Evolutionary conservation across 2,113 vertebrate genomes (phyloP), one percentile per base, ranked within the genome.

Genomic region (Sebastes schlegelii): DNA sequence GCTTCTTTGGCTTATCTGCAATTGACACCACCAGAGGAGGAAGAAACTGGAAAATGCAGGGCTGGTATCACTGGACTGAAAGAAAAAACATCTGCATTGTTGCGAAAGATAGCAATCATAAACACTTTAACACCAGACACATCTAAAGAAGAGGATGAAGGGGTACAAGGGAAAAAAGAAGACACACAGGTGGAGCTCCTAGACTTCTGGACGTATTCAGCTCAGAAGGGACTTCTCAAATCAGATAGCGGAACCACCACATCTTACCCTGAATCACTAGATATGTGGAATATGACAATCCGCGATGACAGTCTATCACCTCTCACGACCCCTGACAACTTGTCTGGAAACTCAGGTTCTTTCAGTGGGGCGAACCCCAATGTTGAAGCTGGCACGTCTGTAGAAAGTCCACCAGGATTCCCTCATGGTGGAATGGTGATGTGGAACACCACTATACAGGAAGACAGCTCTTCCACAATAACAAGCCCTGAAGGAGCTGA

Each of bases 371-470:
- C 62, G 34, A 83, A 84, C 49, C 26, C 46, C 14, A 89, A 21
- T 52, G 10, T 79, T 74, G 66, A 43, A n/a, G 64, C 69, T 10
- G 76, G 82, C 2, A 19, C 45, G 34, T 93, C 90, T 6, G 19
- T 93, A 9, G 93, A 92, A 84, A 93, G 92, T 86, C 92, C 92
- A 3, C 11, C 42, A 19, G 91, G 88, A 75, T 86, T 72, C 10
- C 51, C 78, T 49, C 82, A 90, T 23, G 83, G 85, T 60, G 91
- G 91, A 40, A 95, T 95, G 94, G 92, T 84, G 77, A 88, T 95
- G 80, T 97, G 95, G 95, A 96, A 95, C 92, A 94, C 94, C 79
- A 96, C 96, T 66, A 93, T 96, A 87, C 95, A 94, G 86, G 93
- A 96, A 74, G 96, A 94, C 73, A 93, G 91, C 67, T 93, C 92